Percentiles rank a stretch among this genome's conserved stretches.
These are phyloP conservation scores for Brienomyrus brachyistius DNA, from an alignment of 2,113 vertebrate genomes.

Conservation along the genomic window DNA sequence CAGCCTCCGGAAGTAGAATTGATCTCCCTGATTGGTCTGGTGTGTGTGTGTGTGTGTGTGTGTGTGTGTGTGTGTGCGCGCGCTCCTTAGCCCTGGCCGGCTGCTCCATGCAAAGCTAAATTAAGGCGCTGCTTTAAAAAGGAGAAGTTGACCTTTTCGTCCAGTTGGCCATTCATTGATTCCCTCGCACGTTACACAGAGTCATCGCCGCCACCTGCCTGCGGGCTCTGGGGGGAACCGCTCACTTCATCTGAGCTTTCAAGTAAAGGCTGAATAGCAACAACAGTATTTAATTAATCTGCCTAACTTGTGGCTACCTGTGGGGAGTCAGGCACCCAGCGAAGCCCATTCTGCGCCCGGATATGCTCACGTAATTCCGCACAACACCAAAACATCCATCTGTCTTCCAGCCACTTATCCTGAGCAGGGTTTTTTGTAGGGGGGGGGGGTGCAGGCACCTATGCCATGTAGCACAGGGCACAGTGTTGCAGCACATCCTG, in stretches of 20 bases:
- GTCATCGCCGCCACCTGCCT: neutral
- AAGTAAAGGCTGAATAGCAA: neutral
- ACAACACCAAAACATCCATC: neutral
- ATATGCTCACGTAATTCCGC: neutral
- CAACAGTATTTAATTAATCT: constrained; percentile 4
- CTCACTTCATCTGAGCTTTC: neutral
- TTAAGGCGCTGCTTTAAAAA: neutral
- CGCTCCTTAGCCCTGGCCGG: neutral
- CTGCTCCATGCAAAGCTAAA: neutral
- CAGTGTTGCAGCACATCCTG: neutral
- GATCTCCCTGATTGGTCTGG: neutral
- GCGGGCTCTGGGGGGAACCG: neutral
- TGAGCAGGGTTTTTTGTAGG: neutral
- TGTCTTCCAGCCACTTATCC: neutral
- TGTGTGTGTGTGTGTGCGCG: no score
- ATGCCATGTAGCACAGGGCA: neutral
- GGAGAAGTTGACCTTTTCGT: constrained; percentile 15
- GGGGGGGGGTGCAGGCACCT: neutral
- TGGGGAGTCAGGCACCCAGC: neutral
- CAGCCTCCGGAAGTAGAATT: neutral
- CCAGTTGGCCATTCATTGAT: constrained; percentile 8
- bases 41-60: neutral
- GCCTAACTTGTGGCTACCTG: neutral
- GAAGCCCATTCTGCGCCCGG: neutral
- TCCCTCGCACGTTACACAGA: neutral